Evolutionary conservation across 2,797 vertebrate species (phyloP).

Genomic region (Harpagifer antarcticus): DNA sequence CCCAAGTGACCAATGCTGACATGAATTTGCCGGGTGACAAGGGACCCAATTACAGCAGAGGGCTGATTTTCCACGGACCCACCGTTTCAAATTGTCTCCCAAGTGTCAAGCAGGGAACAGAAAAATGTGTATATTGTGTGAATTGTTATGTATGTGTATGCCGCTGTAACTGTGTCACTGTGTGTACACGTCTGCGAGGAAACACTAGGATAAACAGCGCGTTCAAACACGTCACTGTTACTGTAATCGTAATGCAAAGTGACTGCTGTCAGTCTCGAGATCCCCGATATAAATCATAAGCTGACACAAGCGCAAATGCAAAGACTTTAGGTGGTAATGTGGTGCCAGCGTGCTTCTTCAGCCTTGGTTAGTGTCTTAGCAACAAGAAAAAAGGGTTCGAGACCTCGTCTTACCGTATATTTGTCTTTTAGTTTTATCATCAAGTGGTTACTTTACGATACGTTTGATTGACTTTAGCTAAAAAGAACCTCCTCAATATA

Average conservation of each 20-base stretch:
- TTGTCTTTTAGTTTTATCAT: background rate
- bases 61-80: conserved; percentile 68
- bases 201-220: conserved; percentile 64
- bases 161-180: conserved; percentile 57
- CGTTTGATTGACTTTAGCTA: conserved; percentile 40
- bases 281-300: conserved; percentile 31
- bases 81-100: conserved; percentile 74
- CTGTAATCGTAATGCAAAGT: conserved; percentile 63
- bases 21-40: conserved; percentile 81
- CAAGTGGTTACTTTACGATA: background rate
- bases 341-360: conserved; percentile 18
- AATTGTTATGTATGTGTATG: conserved; percentile 30
- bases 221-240: conserved; percentile 68
- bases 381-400: conserved; percentile 4
- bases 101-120: conserved; percentile 45
- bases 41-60: conserved; percentile 84
- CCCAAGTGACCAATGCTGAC: conserved; percentile 79
- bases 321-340: conserved; percentile 15
- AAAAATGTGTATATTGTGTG: conserved; percentile 40
- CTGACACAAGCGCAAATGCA: conserved; percentile 13
- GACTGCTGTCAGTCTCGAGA: conserved; percentile 68
- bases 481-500: conserved; percentile 52
- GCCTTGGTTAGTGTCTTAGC: conserved; percentile 23
- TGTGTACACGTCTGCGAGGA: conserved; percentile 49
- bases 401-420: background rate